Conservation (phyloP, 2,888 invertebrate genomes). For the Cephus nigrinus region DNA sequence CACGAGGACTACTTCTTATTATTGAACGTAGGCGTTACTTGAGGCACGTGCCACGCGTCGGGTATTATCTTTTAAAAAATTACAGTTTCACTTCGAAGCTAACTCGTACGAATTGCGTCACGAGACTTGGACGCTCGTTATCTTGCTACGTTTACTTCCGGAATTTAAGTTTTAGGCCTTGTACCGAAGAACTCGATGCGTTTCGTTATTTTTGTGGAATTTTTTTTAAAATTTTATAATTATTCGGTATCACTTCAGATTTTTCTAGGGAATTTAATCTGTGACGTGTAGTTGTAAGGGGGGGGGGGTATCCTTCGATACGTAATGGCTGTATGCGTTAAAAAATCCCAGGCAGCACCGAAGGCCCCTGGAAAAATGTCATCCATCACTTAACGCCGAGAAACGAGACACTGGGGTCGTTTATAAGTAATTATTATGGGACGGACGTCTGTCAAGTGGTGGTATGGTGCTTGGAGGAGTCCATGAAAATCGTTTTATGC, state of each 20-base stretch:
- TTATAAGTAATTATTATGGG: conserved; percentile 31
- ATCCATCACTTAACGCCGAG: conserved; percentile 38
- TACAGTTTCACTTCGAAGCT: conserved; percentile 19
- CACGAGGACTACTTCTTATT: too few relatives aligned
- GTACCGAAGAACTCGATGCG: too few relatives aligned
- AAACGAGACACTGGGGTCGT: conserved; percentile 29
- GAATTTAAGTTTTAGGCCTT: not conserved
- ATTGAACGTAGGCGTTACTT: conserved; percentile 50
- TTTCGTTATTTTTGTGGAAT: too few relatives aligned
- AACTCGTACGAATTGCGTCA: conserved; percentile 25
- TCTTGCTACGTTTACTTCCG: conserved; percentile 23
- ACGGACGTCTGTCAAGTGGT: conserved; percentile 18
- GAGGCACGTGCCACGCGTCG: conserved; percentile 49
- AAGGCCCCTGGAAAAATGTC: conserved; percentile 20
- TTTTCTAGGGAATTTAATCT: too few relatives aligned
- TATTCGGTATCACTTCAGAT: too few relatives aligned
- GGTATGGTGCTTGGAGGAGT: too few relatives aligned
- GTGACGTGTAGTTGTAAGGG: too few relatives aligned
- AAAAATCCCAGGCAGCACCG: too few relatives aligned
- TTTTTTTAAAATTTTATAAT: too few relatives aligned
- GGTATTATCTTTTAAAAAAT: conserved; percentile 27
- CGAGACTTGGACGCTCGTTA: conserved; percentile 26
- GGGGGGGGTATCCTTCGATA: too few relatives aligned
- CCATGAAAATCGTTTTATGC: too few relatives aligned
- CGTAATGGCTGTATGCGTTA: too few relatives aligned